A percentile compares a stretch with the other conserved stretches of the same genome.
These are phyloP conservation scores for Pelochelys cantorii DNA, from an alignment of 2,797 vertebrate species.

Conservation along the genomic window DNA sequence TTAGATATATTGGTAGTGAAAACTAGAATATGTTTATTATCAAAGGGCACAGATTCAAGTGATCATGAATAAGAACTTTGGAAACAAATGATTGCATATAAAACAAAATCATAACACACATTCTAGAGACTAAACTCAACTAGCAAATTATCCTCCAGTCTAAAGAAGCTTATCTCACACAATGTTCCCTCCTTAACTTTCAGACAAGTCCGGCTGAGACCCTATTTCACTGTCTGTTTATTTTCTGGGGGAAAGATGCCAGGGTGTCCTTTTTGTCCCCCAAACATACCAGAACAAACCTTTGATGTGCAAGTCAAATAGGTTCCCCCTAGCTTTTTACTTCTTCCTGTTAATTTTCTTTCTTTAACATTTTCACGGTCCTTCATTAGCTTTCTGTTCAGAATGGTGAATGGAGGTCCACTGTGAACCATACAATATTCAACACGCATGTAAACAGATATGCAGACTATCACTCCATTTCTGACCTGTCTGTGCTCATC, in stretches of 20 bases:
- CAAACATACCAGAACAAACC: too few species aligned
- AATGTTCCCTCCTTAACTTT: too few species aligned
- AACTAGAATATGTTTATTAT: neutral
- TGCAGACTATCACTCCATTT: neutral
- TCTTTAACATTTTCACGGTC: neutral
- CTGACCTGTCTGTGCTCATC: neutral
- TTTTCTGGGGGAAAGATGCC: too few species aligned
- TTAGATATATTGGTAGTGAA: neutral
- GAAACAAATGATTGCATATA: neutral
- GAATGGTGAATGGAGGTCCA: neutral
- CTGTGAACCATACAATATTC: neutral
- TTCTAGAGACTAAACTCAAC: neutral
- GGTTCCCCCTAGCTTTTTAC: too few species aligned
- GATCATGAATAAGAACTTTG: neutral
- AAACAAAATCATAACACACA: neutral
- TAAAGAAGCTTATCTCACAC: too few species aligned
- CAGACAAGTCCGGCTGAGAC: too few species aligned
- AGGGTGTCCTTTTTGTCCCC: too few species aligned
- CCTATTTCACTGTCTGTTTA: too few species aligned
- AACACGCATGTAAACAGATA: neutral
- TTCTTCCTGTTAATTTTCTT: neutral
- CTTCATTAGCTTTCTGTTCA: neutral
- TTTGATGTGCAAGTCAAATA: too few species aligned
- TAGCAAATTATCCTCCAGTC: neutral
- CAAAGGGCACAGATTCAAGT: neutral